These are phyloP conservation scores for Pyralis farinalis DNA, from an alignment of 2,888 invertebrate species.

Conservation along the genomic window DNA sequence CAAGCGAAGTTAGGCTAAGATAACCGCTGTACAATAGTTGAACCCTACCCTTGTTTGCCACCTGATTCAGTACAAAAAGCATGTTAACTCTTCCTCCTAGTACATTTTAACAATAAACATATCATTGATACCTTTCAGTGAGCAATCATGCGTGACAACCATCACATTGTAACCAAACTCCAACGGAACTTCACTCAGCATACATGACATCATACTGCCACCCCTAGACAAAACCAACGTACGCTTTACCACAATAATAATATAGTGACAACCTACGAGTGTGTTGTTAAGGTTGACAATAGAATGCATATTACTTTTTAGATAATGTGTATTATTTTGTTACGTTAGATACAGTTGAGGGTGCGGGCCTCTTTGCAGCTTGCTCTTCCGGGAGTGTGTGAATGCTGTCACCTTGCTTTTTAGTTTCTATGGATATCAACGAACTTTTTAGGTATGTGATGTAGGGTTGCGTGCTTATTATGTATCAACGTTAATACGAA, in stretches of 20 bases:
- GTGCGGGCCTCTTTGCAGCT: constrained; percentile 61
- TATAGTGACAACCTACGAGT: constrained; percentile 1
- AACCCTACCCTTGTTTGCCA: too few species aligned
- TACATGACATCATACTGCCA: constrained; percentile 45
- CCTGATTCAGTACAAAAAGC: too few species aligned
- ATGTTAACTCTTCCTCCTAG: too few species aligned
- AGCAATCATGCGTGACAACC: constrained; percentile 35
- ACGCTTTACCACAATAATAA: background rate
- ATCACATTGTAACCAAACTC: constrained; percentile 39
- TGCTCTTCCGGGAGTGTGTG: constrained; percentile 68
- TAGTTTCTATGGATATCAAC: constrained; percentile 58
- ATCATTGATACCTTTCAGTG: too few species aligned
- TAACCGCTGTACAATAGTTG: too few species aligned
- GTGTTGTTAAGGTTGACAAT: constrained; percentile 18
- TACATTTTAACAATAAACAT: too few species aligned
- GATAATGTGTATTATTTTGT: constrained; percentile 6
- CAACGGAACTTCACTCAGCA: constrained; percentile 54
- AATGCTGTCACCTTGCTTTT: constrained; percentile 58
- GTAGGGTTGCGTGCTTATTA: constrained; percentile 20
- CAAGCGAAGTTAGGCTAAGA: too few species aligned
- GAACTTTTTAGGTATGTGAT: constrained; percentile 26
- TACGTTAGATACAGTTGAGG: constrained; percentile 24
- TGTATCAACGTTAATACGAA: too few species aligned
- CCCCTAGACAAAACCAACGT: constrained; percentile 22
- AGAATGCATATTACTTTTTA: background rate